Conservation (phyloP, 2,888 invertebrate genomes). For the Drosophila kambysellisi region DNA sequence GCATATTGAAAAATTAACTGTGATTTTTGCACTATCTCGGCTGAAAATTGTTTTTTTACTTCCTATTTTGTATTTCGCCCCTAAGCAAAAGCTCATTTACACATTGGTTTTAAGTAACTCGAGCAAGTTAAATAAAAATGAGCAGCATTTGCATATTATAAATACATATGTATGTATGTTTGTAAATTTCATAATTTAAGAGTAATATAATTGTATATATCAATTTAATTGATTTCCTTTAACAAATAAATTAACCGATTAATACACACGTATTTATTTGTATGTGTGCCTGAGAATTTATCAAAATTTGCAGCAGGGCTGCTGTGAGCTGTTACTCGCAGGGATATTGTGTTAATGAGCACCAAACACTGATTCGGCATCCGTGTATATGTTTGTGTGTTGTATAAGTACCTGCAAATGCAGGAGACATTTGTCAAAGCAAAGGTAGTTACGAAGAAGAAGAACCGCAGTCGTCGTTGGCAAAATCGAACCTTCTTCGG, state of each 20-base stretch:
- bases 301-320: background rate
- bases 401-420: slow-evolving; percentile 25
- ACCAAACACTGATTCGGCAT: slow-evolving; percentile 3
- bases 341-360: slow-evolving; percentile 3
- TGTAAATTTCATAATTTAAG: background rate
- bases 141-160: background rate
- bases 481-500: slow-evolving; percentile 8
- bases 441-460: slow-evolving; percentile 18
- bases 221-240: background rate
- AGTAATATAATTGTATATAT: background rate
- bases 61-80: background rate
- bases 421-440: slow-evolving; percentile 43
- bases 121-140: background rate
- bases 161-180: background rate
- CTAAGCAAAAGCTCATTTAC: background rate
- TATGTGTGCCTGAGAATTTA: background rate
- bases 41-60: background rate
- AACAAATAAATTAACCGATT: background rate
- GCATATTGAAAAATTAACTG: background rate
- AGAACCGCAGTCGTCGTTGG: slow-evolving; percentile 7
- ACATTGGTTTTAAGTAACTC: background rate
- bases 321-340: background rate
- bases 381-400: background rate
- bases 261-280: background rate
- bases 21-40: too few species aligned